Evolutionary conservation across 2,113 vertebrate genomes (phyloP).

Genomic region (Alaudala cheleensis): DNA sequence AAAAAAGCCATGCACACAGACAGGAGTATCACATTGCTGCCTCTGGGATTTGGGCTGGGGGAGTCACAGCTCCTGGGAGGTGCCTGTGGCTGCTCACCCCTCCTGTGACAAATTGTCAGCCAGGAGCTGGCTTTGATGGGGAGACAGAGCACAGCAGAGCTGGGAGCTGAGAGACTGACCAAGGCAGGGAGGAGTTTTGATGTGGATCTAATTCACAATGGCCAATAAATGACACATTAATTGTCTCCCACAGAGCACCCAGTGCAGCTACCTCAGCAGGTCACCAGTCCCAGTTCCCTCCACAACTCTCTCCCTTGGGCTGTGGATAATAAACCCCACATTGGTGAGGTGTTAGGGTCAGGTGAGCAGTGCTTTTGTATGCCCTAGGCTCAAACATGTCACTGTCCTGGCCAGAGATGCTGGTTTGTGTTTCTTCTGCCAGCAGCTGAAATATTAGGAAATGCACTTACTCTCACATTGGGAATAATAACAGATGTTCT

Average conservation of each 20-base stretch:
- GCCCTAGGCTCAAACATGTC: neutral
- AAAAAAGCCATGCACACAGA: rapidly evolving
- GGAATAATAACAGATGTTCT: neutral
- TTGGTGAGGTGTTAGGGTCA: rapidly evolving
- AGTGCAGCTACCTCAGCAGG: neutral
- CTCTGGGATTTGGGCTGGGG: neutral
- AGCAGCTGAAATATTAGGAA: neutral
- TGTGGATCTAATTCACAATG: neutral
- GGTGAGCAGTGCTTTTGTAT: neutral
- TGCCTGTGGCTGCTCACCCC: neutral
- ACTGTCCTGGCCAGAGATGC: neutral
- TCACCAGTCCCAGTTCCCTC: neutral
- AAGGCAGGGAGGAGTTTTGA: neutral
- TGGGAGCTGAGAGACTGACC: neutral
- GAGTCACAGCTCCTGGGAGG: neutral
- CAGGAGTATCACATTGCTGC: neutral
- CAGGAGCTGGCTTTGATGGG: neutral
- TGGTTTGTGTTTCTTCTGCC: neutral
- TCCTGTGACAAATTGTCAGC: neutral
- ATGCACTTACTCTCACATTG: neutral
- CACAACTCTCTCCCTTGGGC: neutral
- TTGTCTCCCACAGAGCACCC: neutral
- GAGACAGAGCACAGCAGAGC: neutral
- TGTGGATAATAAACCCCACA: neutral
- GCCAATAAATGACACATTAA: neutral